These are phyloP conservation scores for Halocaridina rubra DNA, from an alignment of 2,888 invertebrate genomes.

Conservation along the genomic window DNA sequence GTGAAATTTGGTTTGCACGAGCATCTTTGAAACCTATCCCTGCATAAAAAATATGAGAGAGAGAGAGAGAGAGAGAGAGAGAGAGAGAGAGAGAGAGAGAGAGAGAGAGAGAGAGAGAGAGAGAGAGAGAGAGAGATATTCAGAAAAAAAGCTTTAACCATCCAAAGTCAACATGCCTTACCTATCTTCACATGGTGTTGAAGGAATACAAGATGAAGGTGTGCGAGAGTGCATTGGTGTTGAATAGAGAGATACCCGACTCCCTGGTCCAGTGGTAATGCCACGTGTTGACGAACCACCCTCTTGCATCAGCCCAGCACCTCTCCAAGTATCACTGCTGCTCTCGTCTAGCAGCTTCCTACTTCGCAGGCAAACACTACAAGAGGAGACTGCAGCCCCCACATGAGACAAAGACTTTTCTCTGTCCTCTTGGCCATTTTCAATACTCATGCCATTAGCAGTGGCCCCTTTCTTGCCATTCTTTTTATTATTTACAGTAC, in stretches of 20 bases:
- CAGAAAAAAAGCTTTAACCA: background rate
- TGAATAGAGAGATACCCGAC: conserved; percentile 45
- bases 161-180: no score
- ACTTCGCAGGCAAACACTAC: conserved; percentile 50
- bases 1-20: no score
- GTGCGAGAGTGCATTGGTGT: conserved; percentile 57
- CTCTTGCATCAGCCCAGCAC: conserved; percentile 22
- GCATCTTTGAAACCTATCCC: no score
- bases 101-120: background rate
- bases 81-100: background rate
- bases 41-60: no score
- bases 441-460: background rate
- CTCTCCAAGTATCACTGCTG: conserved; percentile 42
- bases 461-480: conserved; percentile 11
- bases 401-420: conserved; percentile 27
- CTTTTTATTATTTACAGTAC: conserved; percentile 3
- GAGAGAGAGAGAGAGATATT: background rate
- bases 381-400: conserved; percentile 20
- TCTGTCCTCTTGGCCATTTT: conserved; percentile 41
- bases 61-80: background rate
- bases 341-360: conserved; percentile 50
- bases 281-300: conserved; percentile 19
- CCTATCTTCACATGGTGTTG: conserved; percentile 60
- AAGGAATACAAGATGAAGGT: conserved; percentile 57
- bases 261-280: conserved; percentile 40